Evolutionary conservation across 2,888 invertebrate species (phyloP), one percentile per base, ranked within the genome.

Genomic region (Nudaria mundana): DNA sequence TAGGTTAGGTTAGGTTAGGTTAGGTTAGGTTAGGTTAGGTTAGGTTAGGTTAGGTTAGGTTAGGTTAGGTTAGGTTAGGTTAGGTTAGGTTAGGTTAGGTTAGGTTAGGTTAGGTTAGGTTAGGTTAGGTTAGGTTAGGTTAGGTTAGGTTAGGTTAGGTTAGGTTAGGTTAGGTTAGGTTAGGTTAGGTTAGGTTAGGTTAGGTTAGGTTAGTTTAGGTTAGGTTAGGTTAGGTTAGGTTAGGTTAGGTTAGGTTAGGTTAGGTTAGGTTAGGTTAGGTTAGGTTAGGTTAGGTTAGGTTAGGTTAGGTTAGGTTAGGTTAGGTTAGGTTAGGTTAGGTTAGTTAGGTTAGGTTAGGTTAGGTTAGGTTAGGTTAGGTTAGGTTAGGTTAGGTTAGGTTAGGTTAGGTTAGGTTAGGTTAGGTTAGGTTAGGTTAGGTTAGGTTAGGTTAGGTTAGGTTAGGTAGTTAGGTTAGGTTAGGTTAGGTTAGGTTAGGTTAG

Each of bases 231-330:
- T 40, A 43, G 47, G 43, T 42, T 40, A 47, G 47, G 43, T 40
- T 40, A 37, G 40, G 47, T 48, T 40, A 48, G 48, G 48, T 48
- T 44, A 48, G 47, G 47, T 48, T 48, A 48, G 46, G 42, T 46
- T 46, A 40, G 44, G 44, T 40, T 28, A 28, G 28, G 28, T 28
- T 28, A 28, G 28, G 28, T 28, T 28, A 28, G 28, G 28, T 28
- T 28, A 28, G 28, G 28, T 28, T 28, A 28, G 28, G 28, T 28
- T 28, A 28, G 28, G 28, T 28, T 28, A 28, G 28, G 28, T 28
- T 28, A 28, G 28, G 28, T 28, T 28, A 28, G 28, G 28, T 28
- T 28, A 28, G 28, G 28, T 28, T 28, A 28, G 28, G 28, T 28
- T 33, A 33, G 33, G 33, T 33, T 33, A 33, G 33, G 33, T 33